These are phyloP conservation scores for Rhizoglyphus robini DNA, from an alignment of 1,140 invertebrate genomes.

Conservation along the genomic window DNA sequence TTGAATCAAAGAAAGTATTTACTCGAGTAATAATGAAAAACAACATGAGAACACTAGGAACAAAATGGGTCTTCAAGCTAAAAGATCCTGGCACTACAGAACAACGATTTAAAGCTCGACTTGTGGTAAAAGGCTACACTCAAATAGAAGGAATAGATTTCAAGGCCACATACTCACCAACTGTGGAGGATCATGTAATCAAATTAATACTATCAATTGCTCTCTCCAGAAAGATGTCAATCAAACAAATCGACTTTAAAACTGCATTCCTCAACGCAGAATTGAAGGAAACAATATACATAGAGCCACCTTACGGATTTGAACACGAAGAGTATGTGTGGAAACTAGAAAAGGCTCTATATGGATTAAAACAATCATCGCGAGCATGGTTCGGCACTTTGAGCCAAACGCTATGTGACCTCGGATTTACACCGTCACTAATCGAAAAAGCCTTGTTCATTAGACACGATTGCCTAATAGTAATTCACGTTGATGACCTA, in stretches of 20 bases:
- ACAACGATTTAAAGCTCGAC: no score
- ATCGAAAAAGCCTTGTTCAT: neutral
- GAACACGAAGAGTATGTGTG: neutral
- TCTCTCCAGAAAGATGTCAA: conserved; percentile 24
- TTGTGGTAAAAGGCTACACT: conserved; percentile 32
- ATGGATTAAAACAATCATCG: conserved; percentile 30
- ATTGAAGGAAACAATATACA: conserved; percentile 33
- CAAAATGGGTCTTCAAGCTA: conserved; percentile 31
- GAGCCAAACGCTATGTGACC: neutral
- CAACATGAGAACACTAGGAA: neutral
- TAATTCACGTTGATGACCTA: neutral
- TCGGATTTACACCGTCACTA: neutral
- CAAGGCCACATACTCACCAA: conserved; percentile 32
- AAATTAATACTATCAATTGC: conserved; percentile 28
- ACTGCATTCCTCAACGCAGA: conserved; percentile 35
- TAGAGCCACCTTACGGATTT: conserved; percentile 29
- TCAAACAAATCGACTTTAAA: conserved; percentile 32
- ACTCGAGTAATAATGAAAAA: neutral
- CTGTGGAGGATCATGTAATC: conserved; percentile 28
- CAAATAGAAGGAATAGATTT: conserved; percentile 30
- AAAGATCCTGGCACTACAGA: conserved; percentile 16
- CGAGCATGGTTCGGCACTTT: conserved; percentile 27
- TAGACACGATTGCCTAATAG: neutral
- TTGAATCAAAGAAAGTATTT: neutral
- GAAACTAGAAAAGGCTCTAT: conserved; percentile 27